Evolutionary conservation across 2,888 invertebrate genomes (phyloP), one percentile per base, ranked within the genome.

Genomic region (Priapulus caudatus): DNA sequence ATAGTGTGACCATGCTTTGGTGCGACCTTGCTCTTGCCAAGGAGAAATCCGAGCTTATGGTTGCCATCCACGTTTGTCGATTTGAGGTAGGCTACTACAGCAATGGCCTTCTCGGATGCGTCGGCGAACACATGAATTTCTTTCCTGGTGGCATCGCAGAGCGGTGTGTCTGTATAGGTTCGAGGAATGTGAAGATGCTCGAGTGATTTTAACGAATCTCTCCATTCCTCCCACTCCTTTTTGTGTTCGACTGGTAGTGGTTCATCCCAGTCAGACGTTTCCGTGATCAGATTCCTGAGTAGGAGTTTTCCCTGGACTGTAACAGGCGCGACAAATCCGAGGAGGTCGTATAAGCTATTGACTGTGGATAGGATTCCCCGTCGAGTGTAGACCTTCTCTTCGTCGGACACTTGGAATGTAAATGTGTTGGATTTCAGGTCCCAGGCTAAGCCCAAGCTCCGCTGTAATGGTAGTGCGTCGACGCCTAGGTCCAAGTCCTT

Each of bases 61-160:
- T 49, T 15, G 10, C 50, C 51, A 20, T 54, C 49, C 4, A 16
- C 1, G 16, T 47, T 21, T 2, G 33, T 22, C 18, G 47, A 44
- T 19, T 21, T 43, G 4, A 61, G 21, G 43, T 60, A 63, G 4
- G 56, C 57, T 15, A 51, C 55, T 16, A 59, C 59, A 5, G 60
- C 54, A 19, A 60, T 59, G 3, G 60, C 61, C 21, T 50, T 52
- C 53, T 57, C 59, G 18, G 60, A 60, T 1, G 60, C 61, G 51
- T 62, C 62, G 1, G 54, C 53, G 45, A 57, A 61, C 10, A 59
- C 18, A 23, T 54, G 55, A 3, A 61, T 5, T 19, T 54, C 47
- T n/a, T 51, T 48, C 33, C n/a, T n/a, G n/a, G n/a, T n/a, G n/a
- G n/a, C n/a, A n/a, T n/a, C n/a, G n/a, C n/a, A n/a, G n/a, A n/a